Evolutionary conservation across 1,140 invertebrate genomes (phyloP), one percentile per base, ranked within the genome.

Genomic region (Lasioglossum albipes): DNA sequence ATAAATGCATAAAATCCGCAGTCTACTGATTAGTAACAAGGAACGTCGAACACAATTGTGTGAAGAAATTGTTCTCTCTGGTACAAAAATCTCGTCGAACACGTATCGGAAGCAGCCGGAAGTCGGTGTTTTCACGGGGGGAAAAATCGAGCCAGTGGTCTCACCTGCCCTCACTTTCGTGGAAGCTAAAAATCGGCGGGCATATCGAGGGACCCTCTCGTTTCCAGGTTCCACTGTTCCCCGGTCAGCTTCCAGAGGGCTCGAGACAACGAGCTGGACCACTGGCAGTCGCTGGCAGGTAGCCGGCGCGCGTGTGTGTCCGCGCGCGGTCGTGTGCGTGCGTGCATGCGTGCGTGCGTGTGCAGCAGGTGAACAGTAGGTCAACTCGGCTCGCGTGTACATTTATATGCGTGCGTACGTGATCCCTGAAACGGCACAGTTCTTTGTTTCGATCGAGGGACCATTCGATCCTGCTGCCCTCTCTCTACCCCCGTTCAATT

Each of bases 281-380:
- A 77, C 59, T 75, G 62, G 79, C 84, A 82, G 83, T 13, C 45
- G 13, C 45, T 13, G 45, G 45, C 45, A 49, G 84, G 83, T 85
- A 85, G 83, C 71, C 76, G 65, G 79, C 82, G 78, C 59, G 67
- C 27, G 83, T 10, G 45, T 2, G 13, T 2, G 45, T 10, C 9
- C 7, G 42, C 0, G 42, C 42, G 7, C 12, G 52, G 2, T 4
- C 16, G 52, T 16, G 52, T 20, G 52, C 18, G 0, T 16, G 16
- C 16, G 49, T 12, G 49, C 79, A 10, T 3, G 52, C 52, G 5
- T 18, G 52, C 18, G 18, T 54, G 16, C 52, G 52, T 54, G 52
- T 54, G 79, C 83, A 80, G 84, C 84, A 86, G 84, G 84, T 86
- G 84, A 86, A 67, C 84, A 82, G 68, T 84, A 84, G 71, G 78